A percentile compares a stretch with the other conserved stretches of the same genome.
These are phyloP conservation scores for Eurystomus gularis DNA, from an alignment of 2,113 vertebrate species.

Conservation along the genomic window DNA sequence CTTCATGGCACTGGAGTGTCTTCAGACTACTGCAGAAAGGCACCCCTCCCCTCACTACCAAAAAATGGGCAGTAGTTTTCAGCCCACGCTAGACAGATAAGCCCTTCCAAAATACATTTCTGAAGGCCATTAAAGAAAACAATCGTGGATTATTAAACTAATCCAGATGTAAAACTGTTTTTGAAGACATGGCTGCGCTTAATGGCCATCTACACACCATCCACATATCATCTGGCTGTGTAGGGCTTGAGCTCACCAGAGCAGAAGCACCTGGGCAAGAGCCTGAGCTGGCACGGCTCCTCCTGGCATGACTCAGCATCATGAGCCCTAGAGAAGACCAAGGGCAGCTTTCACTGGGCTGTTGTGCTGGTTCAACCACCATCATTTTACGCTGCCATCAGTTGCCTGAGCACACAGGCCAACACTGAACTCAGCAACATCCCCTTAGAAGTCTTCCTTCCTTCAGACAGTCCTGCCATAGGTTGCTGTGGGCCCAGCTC, in stretches of 20 bases:
- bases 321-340: rapidly evolving
- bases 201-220: rapidly evolving
- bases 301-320: background rate
- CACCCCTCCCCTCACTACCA: too few relatives aligned
- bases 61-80: background rate
- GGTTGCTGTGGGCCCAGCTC: too few relatives aligned
- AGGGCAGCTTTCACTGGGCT: rapidly evolving
- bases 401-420: too few relatives aligned
- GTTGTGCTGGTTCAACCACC: too few relatives aligned
- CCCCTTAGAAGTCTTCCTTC: too few relatives aligned
- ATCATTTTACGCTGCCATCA: too few relatives aligned
- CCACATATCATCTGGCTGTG: rapidly evolving
- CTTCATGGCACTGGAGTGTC: rapidly evolving
- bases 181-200: background rate
- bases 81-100: background rate
- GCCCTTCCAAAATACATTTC: background rate
- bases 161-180: background rate
- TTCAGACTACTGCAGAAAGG: background rate
- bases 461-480: too few relatives aligned
- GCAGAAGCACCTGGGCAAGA: too few relatives aligned
- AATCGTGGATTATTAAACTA: background rate
- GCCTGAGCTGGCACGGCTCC: background rate
- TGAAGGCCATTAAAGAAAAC: background rate
- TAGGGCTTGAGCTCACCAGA: background rate
- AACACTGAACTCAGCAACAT: too few relatives aligned